Evolutionary conservation across 2,113 vertebrate species (phyloP), one percentile per base, ranked within the genome.

Genomic region (Notarius quadriscutis): DNA sequence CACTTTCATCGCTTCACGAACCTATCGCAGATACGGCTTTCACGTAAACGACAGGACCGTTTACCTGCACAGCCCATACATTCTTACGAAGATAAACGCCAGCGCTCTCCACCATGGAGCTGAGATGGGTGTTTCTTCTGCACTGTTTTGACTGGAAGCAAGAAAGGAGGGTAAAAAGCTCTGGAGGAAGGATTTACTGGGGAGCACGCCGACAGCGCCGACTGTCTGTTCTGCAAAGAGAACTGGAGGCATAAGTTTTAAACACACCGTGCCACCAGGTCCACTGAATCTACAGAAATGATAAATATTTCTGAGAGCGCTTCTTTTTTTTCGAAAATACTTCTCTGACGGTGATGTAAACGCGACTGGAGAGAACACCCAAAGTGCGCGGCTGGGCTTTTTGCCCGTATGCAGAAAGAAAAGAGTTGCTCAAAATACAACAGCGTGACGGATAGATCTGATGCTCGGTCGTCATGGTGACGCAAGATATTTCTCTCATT

Each of bases 401-500:
- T 15, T 53, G 51, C 50, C 41, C n/a, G 10, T n/a, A 2, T 55
- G 50, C 22, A 4, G 18, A 25, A n/a, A 25, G 50, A 5, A 50
- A 75, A 34, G 7, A 48, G 41, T 9, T 12, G 71, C 30, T 1
- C 6, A 4, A 50, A 27, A 48, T 2, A 25, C 18, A 12, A 25
- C 55, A 48, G 11, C 30, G 7, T 81, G 34, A 81, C 11, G 18
- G 80, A 81, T 15, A 53, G 10, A 15, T 14, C 7, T 78, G 75
- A 78, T 78, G 75, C 8, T 50, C 22, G 34, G 81, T 82, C 3
- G 58, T 83, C 81, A 53, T 83, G 62, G n/a, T 27, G 48, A 83
- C 62, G 1, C 62, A 6, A 27, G 62, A 15, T 15, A 51, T 81
- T 22, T 27, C 41, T 20, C 27, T 51, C 81, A 0, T 17, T 41